Percentiles rank a stretch among this genome's conserved stretches.
Evolutionary conservation across 2,888 invertebrate genomes (phyloP).

Genomic region (Thyatira batis): DNA sequence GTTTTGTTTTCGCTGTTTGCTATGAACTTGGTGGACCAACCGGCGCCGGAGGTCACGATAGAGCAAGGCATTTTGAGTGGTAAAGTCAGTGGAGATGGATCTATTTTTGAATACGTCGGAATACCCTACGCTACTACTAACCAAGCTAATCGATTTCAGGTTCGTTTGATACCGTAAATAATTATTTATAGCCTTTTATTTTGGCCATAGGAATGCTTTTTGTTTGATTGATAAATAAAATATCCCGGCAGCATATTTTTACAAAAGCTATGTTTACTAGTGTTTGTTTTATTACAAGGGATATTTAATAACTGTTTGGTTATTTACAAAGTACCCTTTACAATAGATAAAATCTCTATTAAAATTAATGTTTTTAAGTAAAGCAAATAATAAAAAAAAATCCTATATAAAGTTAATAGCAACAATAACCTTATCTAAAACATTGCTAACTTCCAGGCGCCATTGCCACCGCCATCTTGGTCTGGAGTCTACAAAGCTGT

Average conservation of each 20-base stretch:
- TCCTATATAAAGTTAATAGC: neutral
- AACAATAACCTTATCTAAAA: neutral
- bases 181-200: neutral
- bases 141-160: slow-evolving; percentile 45
- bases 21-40: slow-evolving; percentile 56
- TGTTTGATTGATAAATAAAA: no score
- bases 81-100: slow-evolving; percentile 51
- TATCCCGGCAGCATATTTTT: no score
- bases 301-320: no score
- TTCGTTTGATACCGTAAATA: slow-evolving; percentile 12
- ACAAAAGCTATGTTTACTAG: no score
- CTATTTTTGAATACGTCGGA: slow-evolving; percentile 55
- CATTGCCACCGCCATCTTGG: slow-evolving; percentile 60
- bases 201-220: neutral
- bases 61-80: slow-evolving; percentile 54
- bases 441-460: slow-evolving; percentile 44
- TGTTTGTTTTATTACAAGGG: no score
- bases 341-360: no score
- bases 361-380: no score
- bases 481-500: slow-evolving; percentile 56
- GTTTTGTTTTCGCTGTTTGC: slow-evolving; percentile 55
- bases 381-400: no score
- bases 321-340: no score
- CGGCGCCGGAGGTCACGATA: slow-evolving; percentile 50
- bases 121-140: slow-evolving; percentile 56